Evolutionary conservation across 1,140 invertebrate species (phyloP).

Genomic region (Amyelois transitella): DNA sequence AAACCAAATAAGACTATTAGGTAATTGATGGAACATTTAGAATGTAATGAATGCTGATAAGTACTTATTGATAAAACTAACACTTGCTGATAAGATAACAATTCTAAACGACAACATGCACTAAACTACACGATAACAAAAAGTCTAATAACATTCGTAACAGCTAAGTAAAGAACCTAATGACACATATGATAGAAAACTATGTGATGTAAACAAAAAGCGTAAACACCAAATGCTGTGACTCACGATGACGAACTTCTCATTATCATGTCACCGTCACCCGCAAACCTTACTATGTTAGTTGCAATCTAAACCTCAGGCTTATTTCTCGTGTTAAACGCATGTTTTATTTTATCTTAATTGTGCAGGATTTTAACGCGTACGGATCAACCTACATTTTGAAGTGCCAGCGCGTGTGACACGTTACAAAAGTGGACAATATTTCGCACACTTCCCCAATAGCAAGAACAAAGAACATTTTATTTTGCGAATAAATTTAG

Average conservation of each 20-base stretch:
- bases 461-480: constrained; percentile 62
- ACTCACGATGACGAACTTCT: constrained; percentile 69
- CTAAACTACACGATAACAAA: background rate
- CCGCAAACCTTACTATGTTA: constrained; percentile 46
- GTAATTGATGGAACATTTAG: background rate
- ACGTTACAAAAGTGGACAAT: constrained; percentile 35
- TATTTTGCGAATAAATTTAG: constrained; percentile 46
- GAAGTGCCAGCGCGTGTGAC: constrained; percentile 41
- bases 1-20: background rate
- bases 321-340: constrained; percentile 36
- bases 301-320: constrained; percentile 50
- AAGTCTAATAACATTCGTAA: background rate
- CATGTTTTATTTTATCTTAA: constrained; percentile 20
- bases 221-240: constrained; percentile 62
- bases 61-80: no score
- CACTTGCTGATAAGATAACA: background rate
- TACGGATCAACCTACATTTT: background rate
- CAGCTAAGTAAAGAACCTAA: background rate
- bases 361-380: constrained; percentile 26
- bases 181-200: background rate
- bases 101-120: constrained; percentile 3
- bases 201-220: constrained; percentile 62
- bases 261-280: constrained; percentile 67
- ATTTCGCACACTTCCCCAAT: constrained; percentile 54
- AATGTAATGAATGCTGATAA: background rate